A percentile compares a stretch with the other conserved stretches of the same genome.
Conservation (phyloP, 2,888 invertebrate genomes). For the Tiphia femorata region DNA sequence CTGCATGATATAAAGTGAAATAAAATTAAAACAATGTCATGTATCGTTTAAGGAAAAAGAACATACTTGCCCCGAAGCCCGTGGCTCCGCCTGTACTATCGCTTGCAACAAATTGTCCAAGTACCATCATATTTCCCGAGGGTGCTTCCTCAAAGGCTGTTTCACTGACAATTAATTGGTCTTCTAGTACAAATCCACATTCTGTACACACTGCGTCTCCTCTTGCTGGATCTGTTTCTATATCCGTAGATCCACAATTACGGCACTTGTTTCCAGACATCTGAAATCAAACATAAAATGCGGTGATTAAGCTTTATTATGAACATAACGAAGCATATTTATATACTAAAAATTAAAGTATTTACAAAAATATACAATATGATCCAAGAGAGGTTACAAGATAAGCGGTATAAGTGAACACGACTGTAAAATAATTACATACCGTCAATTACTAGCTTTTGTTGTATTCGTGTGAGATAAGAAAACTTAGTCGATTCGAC, state of each 20-base stretch:
- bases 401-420: no score
- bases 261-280: constrained; percentile 84
- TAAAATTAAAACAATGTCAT: background rate
- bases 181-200: constrained; percentile 96
- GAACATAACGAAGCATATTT: no score
- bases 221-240: constrained; percentile 93
- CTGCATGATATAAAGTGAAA: background rate
- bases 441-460: no score
- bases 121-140: constrained; percentile 87
- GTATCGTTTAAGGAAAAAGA: background rate
- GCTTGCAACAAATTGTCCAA: constrained; percentile 94
- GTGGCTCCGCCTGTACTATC: constrained; percentile 89
- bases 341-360: no score
- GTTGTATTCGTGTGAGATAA: no score
- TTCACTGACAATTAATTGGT: constrained; percentile 96
- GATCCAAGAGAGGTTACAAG: no score
- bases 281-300: constrained; percentile 29
- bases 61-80: constrained; percentile 80
- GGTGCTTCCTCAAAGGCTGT: constrained; percentile 95
- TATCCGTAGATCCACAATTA: constrained; percentile 89
- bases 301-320: no score
- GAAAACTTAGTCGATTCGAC: no score
- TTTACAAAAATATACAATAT: no score
- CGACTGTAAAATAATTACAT: no score
- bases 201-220: constrained; percentile 97